Evolutionary conservation across 1,140 invertebrate genomes (phyloP).

Genomic region (Zophobas atratus): DNA sequence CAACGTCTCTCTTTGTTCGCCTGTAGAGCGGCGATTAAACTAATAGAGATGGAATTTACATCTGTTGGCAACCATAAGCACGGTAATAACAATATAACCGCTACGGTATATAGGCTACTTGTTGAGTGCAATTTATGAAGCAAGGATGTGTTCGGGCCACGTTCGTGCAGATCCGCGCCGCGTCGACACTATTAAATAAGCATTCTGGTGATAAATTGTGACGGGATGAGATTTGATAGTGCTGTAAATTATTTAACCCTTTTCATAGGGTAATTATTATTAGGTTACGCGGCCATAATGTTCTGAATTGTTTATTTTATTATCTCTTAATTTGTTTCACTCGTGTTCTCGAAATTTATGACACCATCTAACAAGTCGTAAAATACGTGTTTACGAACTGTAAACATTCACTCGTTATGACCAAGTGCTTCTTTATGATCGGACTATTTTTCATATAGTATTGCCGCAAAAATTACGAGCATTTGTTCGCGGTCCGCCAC

Average conservation of each 20-base stretch:
- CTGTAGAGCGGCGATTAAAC: conserved; percentile 68
- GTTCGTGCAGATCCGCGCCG: conserved; percentile 62
- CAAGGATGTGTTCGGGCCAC: conserved; percentile 60
- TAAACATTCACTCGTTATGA: conserved; percentile 37
- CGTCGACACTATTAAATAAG: conserved; percentile 67
- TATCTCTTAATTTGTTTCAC: conserved; percentile 57
- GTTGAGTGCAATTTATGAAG: conserved; percentile 69
- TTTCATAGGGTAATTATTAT: conserved; percentile 67
- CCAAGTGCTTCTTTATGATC: conserved; percentile 31
- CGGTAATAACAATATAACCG: conserved; percentile 69
- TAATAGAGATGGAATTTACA: conserved; percentile 68
- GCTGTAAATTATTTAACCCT: conserved; percentile 69
- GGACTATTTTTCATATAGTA: conserved; percentile 18
- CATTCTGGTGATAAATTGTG: conserved; percentile 69
- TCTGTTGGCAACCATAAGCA: conserved; percentile 68
- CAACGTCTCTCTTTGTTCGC: conserved; percentile 56
- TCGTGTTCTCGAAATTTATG: conserved; percentile 39
- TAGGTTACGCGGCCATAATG: conserved; percentile 63
- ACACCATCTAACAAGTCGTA: conserved; percentile 39
- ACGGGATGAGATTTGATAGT: conserved; percentile 69
- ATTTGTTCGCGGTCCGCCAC: not conserved
- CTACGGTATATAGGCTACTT: conserved; percentile 68
- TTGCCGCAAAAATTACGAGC: conserved; percentile 1
- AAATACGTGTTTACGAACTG: conserved; percentile 41
- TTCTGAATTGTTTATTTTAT: conserved; percentile 61